Conservation (phyloP, 2,113 vertebrate species). For the Leucopternis melanops region DNA sequence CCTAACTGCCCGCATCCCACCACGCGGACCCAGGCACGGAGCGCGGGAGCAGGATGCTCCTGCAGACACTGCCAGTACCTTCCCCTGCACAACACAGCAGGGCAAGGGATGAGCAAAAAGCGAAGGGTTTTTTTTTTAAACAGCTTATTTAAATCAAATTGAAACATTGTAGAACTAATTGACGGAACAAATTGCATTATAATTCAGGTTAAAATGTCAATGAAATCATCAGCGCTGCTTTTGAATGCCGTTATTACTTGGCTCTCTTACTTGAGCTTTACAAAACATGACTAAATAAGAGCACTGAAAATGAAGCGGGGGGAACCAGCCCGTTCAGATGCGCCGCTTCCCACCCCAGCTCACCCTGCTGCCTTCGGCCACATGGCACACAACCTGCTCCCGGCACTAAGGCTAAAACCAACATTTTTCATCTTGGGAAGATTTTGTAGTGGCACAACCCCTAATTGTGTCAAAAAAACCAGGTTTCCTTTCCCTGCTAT, state of each 20-base stretch:
- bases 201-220: neutral
- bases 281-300: neutral
- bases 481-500: neutral
- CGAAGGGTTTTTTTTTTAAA: neutral
- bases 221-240: neutral
- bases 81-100: neutral
- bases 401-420: neutral
- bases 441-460: neutral
- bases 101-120: neutral
- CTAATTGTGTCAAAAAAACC: neutral
- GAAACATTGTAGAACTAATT: neutral
- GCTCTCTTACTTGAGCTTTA: neutral
- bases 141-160: neutral
- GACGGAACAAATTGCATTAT: neutral
- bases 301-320: neutral
- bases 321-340: neutral
- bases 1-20: neutral
- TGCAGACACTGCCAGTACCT: neutral
- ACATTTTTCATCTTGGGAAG: neutral
- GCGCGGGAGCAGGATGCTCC: neutral
- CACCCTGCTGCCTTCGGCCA: neutral
- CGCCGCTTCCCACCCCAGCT: neutral
- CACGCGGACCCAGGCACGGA: fast-evolving
- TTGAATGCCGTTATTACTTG: neutral
- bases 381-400: neutral